A percentile compares a stretch with the other conserved stretches of the same genome.
These are phyloP conservation scores for Platanista minor DNA, from an alignment of 2,113 vertebrate species.

Conservation along the genomic window DNA sequence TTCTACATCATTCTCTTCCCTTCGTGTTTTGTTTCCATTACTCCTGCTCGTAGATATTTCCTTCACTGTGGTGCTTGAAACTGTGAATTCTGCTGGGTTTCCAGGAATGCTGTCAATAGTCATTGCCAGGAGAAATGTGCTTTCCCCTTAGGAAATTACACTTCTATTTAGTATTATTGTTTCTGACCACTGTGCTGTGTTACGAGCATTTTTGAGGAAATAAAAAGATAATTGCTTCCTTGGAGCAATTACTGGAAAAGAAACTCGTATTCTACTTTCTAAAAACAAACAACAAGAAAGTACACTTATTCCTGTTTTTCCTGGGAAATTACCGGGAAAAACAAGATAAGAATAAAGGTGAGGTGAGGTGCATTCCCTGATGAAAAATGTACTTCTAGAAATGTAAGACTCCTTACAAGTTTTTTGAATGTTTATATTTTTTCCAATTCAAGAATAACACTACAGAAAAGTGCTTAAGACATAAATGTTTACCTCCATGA, in stretches of 20 bases:
- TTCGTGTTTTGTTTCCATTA: slow-evolving; percentile 77
- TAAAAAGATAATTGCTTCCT: slow-evolving; percentile 70
- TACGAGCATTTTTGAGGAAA: slow-evolving; percentile 69
- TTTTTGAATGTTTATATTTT: not conserved
- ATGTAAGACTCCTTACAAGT: not conserved
- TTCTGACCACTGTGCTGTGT: slow-evolving; percentile 76
- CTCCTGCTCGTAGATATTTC: slow-evolving; percentile 76
- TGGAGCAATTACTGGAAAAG: slow-evolving; percentile 61
- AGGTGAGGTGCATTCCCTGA: not conserved
- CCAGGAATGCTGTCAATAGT: slow-evolving; percentile 77
- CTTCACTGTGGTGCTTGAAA: slow-evolving; percentile 77
- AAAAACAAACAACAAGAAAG: not conserved
- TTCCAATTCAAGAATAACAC: slow-evolving; percentile 6
- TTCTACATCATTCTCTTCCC: slow-evolving; percentile 69
- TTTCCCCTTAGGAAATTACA: slow-evolving; percentile 80
- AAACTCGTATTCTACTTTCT: slow-evolving; percentile 52
- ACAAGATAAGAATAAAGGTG: not conserved
- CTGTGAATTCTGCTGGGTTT: slow-evolving; percentile 73
- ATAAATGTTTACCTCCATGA: not conserved
- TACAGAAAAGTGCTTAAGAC: not conserved
- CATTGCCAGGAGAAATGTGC: slow-evolving; percentile 77
- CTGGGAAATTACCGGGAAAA: not conserved
- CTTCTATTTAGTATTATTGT: slow-evolving; percentile 79
- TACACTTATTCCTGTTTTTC: too few relatives aligned
- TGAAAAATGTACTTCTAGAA: slow-evolving; percentile 34